These are phyloP conservation scores for Eriocheir sinensis DNA, from an alignment of 1,140 invertebrate genomes.

Conservation along the genomic window DNA sequence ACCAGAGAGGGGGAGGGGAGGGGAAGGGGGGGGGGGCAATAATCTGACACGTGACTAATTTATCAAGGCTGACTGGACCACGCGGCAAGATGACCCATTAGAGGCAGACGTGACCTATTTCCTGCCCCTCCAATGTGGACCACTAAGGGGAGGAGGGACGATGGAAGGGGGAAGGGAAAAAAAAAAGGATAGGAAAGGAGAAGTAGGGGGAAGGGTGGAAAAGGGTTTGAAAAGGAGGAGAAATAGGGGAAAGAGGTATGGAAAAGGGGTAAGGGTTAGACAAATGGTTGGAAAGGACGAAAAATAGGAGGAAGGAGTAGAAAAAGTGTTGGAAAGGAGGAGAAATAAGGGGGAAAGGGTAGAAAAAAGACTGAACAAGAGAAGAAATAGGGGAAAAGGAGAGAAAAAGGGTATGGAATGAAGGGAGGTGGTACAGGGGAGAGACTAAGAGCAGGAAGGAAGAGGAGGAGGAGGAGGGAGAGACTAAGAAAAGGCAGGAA, in stretches of 20 bases:
- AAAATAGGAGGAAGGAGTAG: not conserved
- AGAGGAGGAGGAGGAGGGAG: not conserved
- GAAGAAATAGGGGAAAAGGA: not conserved
- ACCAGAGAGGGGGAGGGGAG: not conserved
- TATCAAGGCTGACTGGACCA: conserved; percentile 50
- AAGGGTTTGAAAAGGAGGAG: not conserved
- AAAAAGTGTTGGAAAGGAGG: not conserved
- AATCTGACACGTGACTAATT: conserved; percentile 74
- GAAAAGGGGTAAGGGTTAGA: not conserved
- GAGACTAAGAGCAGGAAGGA: not conserved
- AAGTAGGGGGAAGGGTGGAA: not conserved
- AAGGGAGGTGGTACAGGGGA: not conserved
- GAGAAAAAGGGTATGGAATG: not conserved
- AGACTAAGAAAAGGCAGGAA: not conserved
- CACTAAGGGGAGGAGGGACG: not conserved
- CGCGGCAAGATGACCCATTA: conserved; percentile 73
- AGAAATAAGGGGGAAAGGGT: not conserved
- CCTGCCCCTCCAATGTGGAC: not conserved
- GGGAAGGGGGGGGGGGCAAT: conserved; percentile 38
- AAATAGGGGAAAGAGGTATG: not conserved
- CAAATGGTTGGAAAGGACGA: not conserved
- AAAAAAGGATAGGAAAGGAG: not conserved
- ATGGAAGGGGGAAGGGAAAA: not conserved
- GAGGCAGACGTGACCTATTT: conserved; percentile 69
- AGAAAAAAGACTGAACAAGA: not conserved